Evolutionary conservation across 2,113 vertebrate genomes (phyloP).

Genomic region (Malurus elegans): DNA sequence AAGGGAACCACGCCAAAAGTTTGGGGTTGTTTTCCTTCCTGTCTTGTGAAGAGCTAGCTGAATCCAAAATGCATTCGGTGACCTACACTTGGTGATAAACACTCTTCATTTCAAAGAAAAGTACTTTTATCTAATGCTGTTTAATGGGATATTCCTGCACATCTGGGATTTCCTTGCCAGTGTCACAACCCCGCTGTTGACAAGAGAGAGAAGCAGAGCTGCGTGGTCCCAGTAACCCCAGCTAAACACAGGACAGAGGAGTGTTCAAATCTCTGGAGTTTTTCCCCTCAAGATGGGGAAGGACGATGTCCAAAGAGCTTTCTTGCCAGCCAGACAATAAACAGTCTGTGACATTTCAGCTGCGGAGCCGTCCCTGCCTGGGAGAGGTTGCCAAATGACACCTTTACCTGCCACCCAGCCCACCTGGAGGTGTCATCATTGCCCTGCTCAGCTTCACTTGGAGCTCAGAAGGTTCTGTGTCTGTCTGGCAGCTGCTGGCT

Average conservation of each 20-base stretch:
- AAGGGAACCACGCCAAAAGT: background rate
- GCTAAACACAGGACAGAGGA: background rate
- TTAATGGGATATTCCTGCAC: constrained; percentile 15
- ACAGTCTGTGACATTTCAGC: background rate
- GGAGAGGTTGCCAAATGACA: background rate
- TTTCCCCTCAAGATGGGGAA: background rate
- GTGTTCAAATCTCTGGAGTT: background rate
- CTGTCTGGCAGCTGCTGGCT: background rate
- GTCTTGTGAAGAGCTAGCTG: background rate
- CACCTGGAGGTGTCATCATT: background rate
- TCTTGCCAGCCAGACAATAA: background rate
- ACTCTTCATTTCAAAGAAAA: background rate
- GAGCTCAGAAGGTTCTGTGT: background rate
- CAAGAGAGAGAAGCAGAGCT: constrained; percentile 29
- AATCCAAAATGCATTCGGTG: background rate
- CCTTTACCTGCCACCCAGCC: background rate
- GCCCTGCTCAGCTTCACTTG: background rate
- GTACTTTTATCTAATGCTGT: background rate
- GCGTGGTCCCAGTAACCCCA: background rate
- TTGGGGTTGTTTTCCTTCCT: background rate
- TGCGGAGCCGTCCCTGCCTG: background rate
- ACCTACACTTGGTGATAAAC: background rate
- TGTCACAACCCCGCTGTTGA: background rate
- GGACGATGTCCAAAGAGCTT: background rate
- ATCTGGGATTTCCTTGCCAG: constrained; percentile 13